phyloP scores from a whole-genome alignment of 2,113 vertebrate species.

The Megaceryle torquata region DNA sequence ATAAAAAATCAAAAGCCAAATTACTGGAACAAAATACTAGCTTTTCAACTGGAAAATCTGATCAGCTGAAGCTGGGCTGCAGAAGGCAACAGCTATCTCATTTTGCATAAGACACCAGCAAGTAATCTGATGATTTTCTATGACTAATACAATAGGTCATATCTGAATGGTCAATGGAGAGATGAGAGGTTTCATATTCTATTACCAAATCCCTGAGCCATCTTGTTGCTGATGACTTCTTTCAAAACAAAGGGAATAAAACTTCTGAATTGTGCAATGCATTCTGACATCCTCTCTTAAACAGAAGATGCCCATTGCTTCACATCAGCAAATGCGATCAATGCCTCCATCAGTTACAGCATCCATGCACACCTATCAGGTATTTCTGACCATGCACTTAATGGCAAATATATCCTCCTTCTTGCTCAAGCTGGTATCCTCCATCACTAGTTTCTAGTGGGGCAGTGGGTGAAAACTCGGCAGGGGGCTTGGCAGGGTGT shows the following conservation, averaged over 20 bases:
- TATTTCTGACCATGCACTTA: background rate
- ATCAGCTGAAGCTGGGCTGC: background rate
- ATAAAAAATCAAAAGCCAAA: background rate
- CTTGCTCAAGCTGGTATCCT: background rate
- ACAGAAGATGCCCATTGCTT: slow-evolving; percentile 25
- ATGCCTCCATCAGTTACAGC: background rate
- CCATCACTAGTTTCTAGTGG: background rate
- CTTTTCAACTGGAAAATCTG: slow-evolving; percentile 18
- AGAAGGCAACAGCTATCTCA: background rate
- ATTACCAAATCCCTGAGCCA: slow-evolving; percentile 55
- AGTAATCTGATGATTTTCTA: slow-evolving; percentile 43
- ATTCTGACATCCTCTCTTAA: slow-evolving; percentile 24
- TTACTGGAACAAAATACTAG: background rate
- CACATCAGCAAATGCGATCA: background rate
- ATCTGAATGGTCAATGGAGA: slow-evolving; percentile 25
- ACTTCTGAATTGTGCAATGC: slow-evolving; percentile 42
- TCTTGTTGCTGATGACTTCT: slow-evolving; percentile 57
- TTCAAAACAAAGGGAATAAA: slow-evolving; percentile 59
- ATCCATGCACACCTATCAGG: background rate
- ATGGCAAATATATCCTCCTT: background rate
- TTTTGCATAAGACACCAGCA: slow-evolving; percentile 7
- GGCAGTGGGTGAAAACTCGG: rapidly evolving
- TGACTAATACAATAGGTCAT: slow-evolving; percentile 50
- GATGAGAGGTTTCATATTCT: slow-evolving; percentile 34
- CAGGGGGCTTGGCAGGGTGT: background rate